Conservation (phyloP, 2,888 invertebrate species). For the Ennomos quercinarius region DNA sequence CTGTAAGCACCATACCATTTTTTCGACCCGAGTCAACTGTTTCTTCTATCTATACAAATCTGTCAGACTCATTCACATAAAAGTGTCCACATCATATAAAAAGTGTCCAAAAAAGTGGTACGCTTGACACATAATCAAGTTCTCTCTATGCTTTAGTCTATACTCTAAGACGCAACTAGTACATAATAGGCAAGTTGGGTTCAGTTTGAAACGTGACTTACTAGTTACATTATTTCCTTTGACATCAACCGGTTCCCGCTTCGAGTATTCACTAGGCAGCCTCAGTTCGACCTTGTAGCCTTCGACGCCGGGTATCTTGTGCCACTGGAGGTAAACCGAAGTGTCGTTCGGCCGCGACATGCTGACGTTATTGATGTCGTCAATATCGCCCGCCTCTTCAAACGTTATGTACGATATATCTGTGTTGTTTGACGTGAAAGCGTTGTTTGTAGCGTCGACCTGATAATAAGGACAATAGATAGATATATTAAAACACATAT, state of each 20-base stretch:
- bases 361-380: conserved; percentile 84
- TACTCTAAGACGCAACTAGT: too few relatives aligned
- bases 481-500: too few relatives aligned
- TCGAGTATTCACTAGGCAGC: conserved; percentile 84
- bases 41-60: too few relatives aligned
- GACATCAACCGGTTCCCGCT: conserved; percentile 70
- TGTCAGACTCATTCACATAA: too few relatives aligned
- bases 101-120: too few relatives aligned
- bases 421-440: conserved; percentile 86
- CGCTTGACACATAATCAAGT: too few relatives aligned
- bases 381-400: conserved; percentile 87
- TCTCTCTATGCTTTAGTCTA: too few relatives aligned
- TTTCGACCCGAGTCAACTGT: too few relatives aligned
- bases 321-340: conserved; percentile 87
- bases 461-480: conserved; percentile 43
- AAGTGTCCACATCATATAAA: too few relatives aligned
- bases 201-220: conserved; percentile 49
- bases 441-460: conserved; percentile 88
- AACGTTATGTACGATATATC: conserved; percentile 85
- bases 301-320: conserved; percentile 82
- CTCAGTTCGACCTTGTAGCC: conserved; percentile 85
- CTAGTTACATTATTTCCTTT: conserved; percentile 75
- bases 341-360: conserved; percentile 77
- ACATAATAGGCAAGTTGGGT: too few relatives aligned
- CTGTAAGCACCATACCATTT: too few relatives aligned